phyloP scores from a whole-genome alignment of 2,113 vertebrate species.

The Serilophus lunatus region DNA sequence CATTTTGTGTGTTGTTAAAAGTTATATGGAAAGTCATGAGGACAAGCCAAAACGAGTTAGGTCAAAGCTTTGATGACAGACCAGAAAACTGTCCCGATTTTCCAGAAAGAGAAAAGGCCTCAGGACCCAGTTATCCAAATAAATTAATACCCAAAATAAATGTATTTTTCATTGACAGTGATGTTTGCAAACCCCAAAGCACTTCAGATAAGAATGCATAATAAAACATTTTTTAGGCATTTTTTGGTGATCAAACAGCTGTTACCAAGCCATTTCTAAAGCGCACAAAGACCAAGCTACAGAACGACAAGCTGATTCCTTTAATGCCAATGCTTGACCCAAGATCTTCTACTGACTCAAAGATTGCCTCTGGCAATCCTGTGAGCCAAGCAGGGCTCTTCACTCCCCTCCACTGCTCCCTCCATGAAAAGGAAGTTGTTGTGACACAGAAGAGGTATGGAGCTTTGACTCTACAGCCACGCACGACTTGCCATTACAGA shows the following conservation, averaged over 20 bases:
- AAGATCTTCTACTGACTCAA: background rate
- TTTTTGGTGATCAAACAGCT: background rate
- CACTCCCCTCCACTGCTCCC: background rate
- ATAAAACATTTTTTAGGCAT: background rate
- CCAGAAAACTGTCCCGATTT: background rate
- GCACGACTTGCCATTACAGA: slow-evolving; percentile 4
- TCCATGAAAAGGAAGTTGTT: background rate
- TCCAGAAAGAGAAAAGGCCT: background rate
- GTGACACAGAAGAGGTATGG: slow-evolving; percentile 53
- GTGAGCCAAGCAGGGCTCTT: background rate
- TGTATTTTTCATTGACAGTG: background rate
- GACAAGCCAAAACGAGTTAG: background rate
- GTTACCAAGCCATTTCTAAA: background rate
- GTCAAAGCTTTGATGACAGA: background rate
- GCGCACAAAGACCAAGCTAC: background rate
- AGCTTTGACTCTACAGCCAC: slow-evolving; percentile 26
- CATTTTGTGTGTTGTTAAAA: no score
- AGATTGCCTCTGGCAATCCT: background rate
- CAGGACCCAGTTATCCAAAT: background rate
- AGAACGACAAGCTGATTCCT: background rate
- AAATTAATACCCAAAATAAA: background rate
- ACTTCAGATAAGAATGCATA: background rate
- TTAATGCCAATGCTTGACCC: background rate
- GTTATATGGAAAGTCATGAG: background rate
- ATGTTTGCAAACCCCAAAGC: background rate